Percentiles rank a stretch among this genome's conserved stretches.
These are phyloP conservation scores for Cynocephalus volans DNA, from an alignment of 2,113 vertebrate species.

Conservation along the genomic window DNA sequence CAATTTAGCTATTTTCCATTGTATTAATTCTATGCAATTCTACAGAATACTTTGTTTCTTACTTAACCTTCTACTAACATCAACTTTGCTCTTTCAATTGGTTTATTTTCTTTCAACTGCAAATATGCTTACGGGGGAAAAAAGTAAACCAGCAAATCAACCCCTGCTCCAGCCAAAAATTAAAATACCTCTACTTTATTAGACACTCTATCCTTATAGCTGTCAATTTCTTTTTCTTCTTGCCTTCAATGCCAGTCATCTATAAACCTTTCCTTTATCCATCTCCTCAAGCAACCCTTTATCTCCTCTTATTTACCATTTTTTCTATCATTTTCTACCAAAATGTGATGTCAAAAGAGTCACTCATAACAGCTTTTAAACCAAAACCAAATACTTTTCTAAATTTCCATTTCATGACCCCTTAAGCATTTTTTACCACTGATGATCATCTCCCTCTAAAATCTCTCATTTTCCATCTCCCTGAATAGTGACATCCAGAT, in stretches of 20 bases:
- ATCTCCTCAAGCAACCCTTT: background rate
- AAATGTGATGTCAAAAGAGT: conserved; percentile 11
- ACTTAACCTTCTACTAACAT: background rate
- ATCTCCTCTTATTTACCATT: background rate
- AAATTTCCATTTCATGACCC: background rate
- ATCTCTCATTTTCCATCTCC: background rate
- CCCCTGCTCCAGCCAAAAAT: background rate
- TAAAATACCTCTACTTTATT: background rate
- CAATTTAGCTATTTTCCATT: conserved; percentile 15
- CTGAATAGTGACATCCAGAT: background rate
- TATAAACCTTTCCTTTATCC: background rate
- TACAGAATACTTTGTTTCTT: background rate
- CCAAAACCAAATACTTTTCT: conserved; percentile 40
- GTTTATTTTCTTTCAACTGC: conserved; percentile 44
- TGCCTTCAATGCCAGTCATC: background rate
- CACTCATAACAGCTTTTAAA: conserved; percentile 18
- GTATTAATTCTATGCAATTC: background rate
- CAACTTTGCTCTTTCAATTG: background rate
- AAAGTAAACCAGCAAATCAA: background rate
- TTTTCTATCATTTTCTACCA: background rate
- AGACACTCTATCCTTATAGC: background rate
- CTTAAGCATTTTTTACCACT: background rate
- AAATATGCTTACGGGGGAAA: background rate
- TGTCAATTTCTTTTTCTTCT: background rate
- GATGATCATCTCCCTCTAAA: background rate